Conservation (phyloP, 2,888 invertebrate species). For the Chrysotoxum bicinctum region DNA sequence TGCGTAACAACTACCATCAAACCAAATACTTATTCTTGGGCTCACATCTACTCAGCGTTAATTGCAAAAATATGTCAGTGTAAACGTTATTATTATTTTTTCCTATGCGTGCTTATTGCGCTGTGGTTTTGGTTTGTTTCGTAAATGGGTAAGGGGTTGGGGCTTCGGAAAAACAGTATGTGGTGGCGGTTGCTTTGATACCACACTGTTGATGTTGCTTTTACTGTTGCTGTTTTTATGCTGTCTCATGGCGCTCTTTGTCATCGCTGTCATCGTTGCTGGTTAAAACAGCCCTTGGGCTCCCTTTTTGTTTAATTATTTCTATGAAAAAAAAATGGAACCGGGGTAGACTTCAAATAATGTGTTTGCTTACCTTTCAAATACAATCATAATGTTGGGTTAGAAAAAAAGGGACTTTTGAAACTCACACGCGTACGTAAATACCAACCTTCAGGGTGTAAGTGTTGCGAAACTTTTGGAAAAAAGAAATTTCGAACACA, state of each 20-base stretch:
- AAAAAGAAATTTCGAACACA: background rate
- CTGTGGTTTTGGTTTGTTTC: conserved; percentile 56
- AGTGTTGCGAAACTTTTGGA: background rate
- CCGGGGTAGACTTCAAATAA: conserved; percentile 12
- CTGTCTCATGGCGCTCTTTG: conserved; percentile 57
- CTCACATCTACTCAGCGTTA: conserved; percentile 63
- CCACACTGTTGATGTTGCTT: conserved; percentile 20
- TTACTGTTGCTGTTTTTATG: conserved; percentile 65
- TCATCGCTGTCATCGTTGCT: conserved; percentile 58
- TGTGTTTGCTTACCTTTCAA: conserved; percentile 4
- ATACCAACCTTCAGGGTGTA: background rate
- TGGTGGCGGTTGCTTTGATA: conserved; percentile 62
- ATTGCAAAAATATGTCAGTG: conserved; percentile 71
- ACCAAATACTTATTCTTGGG: conserved; percentile 62
- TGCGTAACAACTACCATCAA: conserved; percentile 61
- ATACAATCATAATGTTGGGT: background rate
- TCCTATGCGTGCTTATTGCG: conserved; percentile 26
- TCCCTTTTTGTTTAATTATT: conserved; percentile 62
- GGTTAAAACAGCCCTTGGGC: conserved; percentile 66
- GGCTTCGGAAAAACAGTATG: conserved; percentile 44
- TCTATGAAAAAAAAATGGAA: background rate
- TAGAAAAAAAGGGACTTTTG: background rate
- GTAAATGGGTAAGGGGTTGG: background rate
- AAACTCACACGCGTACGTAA: background rate
- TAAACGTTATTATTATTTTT: conserved; percentile 58